phyloP scores from a whole-genome alignment of 2,888 invertebrate species.

The Campoplex nolae region DNA sequence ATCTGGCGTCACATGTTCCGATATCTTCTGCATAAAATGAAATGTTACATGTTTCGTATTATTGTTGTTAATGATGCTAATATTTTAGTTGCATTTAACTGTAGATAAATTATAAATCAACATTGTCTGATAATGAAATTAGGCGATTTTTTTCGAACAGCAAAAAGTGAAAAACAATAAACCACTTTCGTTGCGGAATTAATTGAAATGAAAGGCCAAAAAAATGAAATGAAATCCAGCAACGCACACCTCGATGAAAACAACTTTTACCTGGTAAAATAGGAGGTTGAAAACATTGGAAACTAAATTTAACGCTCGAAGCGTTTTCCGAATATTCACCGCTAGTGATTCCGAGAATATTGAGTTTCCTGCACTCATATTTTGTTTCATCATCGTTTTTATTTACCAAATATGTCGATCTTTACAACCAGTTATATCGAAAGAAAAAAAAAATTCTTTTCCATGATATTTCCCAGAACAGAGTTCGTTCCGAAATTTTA shows the following conservation, averaged over 20 bases:
- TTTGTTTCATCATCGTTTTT: conserved; percentile 4
- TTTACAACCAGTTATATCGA: neutral
- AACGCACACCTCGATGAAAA: conserved; percentile 3
- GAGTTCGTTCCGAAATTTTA: neutral
- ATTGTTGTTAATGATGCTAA: neutral
- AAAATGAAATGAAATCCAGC: neutral
- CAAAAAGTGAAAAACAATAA: neutral
- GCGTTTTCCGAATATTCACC: conserved; percentile 18
- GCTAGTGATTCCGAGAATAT: neutral
- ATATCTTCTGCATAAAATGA: neutral
- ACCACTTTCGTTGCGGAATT: neutral
- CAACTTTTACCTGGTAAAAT: neutral
- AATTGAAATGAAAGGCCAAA: neutral
- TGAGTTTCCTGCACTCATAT: neutral
- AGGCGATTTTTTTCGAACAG: neutral
- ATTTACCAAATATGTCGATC: neutral
- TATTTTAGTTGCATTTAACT: neutral
- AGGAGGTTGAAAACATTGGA: neutral
- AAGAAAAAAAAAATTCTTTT: neutral
- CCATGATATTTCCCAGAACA: neutral
- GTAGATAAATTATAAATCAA: neutral
- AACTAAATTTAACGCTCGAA: conserved; percentile 23
- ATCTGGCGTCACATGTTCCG: neutral
- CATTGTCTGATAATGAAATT: neutral
- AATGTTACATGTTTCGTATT: neutral